A percentile compares a stretch with the other conserved stretches of the same genome.
phyloP scores from a whole-genome alignment of 2,888 invertebrate species.

The Teinopalpus imperialis region DNA sequence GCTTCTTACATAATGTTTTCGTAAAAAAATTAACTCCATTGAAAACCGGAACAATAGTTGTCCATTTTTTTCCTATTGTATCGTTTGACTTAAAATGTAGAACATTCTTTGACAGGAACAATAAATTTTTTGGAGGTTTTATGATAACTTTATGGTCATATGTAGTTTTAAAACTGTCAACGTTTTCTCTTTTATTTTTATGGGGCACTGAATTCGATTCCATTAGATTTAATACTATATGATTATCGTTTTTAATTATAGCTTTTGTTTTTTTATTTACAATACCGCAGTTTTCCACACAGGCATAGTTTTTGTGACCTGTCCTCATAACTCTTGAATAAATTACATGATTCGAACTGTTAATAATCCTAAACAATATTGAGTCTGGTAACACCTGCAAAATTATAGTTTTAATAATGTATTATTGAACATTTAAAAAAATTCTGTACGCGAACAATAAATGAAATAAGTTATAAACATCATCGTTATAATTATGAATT shows the following conservation, averaged over 20 bases:
- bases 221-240: slow-evolving; percentile 36
- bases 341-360: slow-evolving; percentile 47
- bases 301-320: slow-evolving; percentile 46
- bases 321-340: slow-evolving; percentile 61
- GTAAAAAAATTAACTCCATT: neutral
- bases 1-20: slow-evolving; percentile 16
- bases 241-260: slow-evolving; percentile 37
- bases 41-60: neutral
- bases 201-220: slow-evolving; percentile 9
- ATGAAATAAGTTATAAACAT: too few relatives aligned
- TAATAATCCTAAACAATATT: slow-evolving; percentile 51
- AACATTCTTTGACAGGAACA: slow-evolving; percentile 1
- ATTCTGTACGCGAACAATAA: too few relatives aligned
- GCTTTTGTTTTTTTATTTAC: slow-evolving; percentile 38
- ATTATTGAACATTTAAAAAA: too few relatives aligned
- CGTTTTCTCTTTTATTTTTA: slow-evolving; percentile 37
- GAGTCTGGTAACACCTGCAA: slow-evolving; percentile 49
- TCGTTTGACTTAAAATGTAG: too few relatives aligned
- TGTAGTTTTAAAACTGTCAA: slow-evolving; percentile 15
- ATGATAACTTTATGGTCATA: neutral
- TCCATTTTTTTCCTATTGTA: neutral
- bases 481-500: too few relatives aligned
- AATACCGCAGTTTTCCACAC: slow-evolving; percentile 48
- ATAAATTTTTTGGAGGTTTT: neutral
- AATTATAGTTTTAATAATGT: neutral